phyloP scores from a whole-genome alignment of 2,113 vertebrate species.

The Podarcis raffonei region DNA sequence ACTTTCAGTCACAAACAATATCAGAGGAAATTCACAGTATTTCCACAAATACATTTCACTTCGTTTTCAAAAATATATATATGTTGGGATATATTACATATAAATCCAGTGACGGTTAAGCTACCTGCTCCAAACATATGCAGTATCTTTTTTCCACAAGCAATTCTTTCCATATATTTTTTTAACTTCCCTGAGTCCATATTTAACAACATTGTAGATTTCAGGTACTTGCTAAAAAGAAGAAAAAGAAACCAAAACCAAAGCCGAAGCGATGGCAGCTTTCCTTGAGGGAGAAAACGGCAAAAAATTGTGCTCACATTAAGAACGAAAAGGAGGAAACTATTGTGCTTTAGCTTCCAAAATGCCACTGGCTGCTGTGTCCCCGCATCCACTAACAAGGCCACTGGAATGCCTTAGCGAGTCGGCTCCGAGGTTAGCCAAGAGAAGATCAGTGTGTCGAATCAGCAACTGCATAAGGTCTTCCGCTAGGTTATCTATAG shows the following conservation, averaged over 20 bases:
- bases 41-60: slow-evolving; percentile 62
- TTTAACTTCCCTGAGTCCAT: slow-evolving; percentile 77
- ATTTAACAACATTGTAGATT: neutral
- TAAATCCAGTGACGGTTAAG: slow-evolving; percentile 55
- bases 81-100: slow-evolving; percentile 52
- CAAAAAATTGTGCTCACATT: neutral
- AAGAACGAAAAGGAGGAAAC: neutral
- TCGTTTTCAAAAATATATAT: slow-evolving; percentile 43
- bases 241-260: neutral
- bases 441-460: slow-evolving; percentile 84
- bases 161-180: slow-evolving; percentile 16
- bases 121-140: slow-evolving; percentile 51
- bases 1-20: slow-evolving; percentile 56
- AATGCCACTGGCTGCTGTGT: slow-evolving; percentile 64
- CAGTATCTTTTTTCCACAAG: slow-evolving; percentile 17
- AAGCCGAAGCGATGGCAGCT: neutral
- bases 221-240: slow-evolving; percentile 25
- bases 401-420: slow-evolving; percentile 61
- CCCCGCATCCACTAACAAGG: slow-evolving; percentile 64
- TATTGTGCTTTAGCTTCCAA: slow-evolving; percentile 80
- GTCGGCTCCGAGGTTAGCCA: slow-evolving; percentile 83
- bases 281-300: neutral
- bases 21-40: slow-evolving; percentile 60
- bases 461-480: slow-evolving; percentile 87
- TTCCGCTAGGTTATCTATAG: slow-evolving; percentile 85